Evolutionary conservation across 1,140 invertebrate genomes (phyloP), one percentile per base, ranked within the genome.

Genomic region (Hesperophylax magnus): DNA sequence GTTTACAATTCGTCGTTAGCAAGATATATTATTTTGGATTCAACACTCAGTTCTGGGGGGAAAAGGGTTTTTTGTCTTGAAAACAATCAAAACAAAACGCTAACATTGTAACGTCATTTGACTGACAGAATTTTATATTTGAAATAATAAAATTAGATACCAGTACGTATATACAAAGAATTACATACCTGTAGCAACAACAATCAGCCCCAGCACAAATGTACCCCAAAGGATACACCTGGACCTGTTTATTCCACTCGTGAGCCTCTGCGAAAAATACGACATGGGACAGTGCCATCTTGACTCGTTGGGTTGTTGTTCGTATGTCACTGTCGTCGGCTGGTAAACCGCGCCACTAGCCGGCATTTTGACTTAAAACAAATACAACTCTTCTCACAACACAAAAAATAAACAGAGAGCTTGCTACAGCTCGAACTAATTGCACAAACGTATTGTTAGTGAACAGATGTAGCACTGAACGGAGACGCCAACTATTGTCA

Each of bases 321-420:
- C 93, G 86, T 94, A 94, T 72, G 92, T 93, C 54, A 94, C 93
- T 78, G 93, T 94, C 63, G 93, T 94, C 0, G 93, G 93, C 86
- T 94, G 93, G 88, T 94, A 94, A 27, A 94, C 93, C 61, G 93
- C 92, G 84, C 92, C 92, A 76, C 91, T 92, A 14, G 87, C 85
- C 80, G 92, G 92, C 93, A 93, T 93, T 83, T 79, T 79, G 52
- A 54, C 15, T 34, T 60, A 72, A 56, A 71, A 39, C 18, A 60
- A 60, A 39, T 53, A 60, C 60, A 76, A 31, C 54, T 58, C 24
- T 58, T 60, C 18, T 31, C 54, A 80, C 53, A 61, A 24, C 9
- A 80, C 67, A 63, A n/a, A 65, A 75, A 74, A 53, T 54, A 53
- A 72, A 54, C 31, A 31, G 24, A 27, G 17, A 31, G 63, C 31